These are phyloP conservation scores for Drosophila mojavensis DNA, from an alignment of 1,140 invertebrate genomes.

Conservation along the genomic window DNA sequence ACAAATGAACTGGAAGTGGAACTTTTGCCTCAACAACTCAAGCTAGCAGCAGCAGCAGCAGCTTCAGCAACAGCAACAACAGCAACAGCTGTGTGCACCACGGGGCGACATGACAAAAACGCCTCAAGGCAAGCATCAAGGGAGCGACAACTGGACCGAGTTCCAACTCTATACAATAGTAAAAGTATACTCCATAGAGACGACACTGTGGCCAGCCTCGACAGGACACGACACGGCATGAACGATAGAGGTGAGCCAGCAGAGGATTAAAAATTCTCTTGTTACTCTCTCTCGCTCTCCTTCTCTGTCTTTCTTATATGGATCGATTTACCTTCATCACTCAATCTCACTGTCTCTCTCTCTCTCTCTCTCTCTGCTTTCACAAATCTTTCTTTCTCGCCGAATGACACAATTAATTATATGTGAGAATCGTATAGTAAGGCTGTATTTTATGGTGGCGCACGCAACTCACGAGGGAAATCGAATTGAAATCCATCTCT, in stretches of 20 bases:
- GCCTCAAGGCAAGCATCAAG: conserved; percentile 56
- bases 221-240: neutral
- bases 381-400: neutral
- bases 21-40: conserved; percentile 40
- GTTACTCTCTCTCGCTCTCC: too few relatives aligned
- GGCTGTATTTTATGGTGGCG: neutral
- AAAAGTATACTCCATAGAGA: conserved; percentile 7
- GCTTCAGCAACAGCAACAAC: conserved; percentile 25
- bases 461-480: too few relatives aligned
- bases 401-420: neutral
- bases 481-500: too few relatives aligned
- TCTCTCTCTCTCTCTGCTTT: too few relatives aligned
- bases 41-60: conserved; percentile 1
- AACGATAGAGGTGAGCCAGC: too few relatives aligned
- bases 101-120: conserved; percentile 35
- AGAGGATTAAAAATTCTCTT: too few relatives aligned
- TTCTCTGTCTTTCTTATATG: too few relatives aligned
- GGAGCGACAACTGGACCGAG: conserved; percentile 52
- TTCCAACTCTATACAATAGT: conserved; percentile 32
- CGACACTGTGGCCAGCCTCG: neutral
- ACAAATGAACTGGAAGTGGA: conserved; percentile 71
- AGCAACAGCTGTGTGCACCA: conserved; percentile 43
- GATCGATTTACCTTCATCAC: too few relatives aligned
- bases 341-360: too few relatives aligned
- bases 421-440: neutral